These are phyloP conservation scores for Pandion haliaetus DNA, from an alignment of 2,113 vertebrate species.

Conservation along the genomic window DNA sequence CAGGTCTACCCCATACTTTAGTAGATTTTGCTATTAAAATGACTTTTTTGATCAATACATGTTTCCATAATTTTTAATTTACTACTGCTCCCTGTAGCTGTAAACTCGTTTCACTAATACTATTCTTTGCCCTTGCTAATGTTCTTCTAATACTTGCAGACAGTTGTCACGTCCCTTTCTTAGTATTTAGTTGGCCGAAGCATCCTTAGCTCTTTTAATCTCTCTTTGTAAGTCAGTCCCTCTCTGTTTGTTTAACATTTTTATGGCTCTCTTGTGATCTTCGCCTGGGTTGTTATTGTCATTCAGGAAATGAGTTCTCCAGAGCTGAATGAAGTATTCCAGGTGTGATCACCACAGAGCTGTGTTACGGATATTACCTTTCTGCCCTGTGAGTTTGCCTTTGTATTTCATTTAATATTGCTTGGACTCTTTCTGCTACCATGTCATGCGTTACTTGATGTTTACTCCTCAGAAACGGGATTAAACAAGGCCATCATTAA, in stretches of 20 bases:
- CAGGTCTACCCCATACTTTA: neutral
- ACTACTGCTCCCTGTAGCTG: neutral
- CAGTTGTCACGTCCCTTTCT: neutral
- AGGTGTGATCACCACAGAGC: neutral
- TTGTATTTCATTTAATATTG: neutral
- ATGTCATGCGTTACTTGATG: neutral
- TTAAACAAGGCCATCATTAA: neutral
- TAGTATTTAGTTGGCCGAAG: neutral
- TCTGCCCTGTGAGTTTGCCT: neutral
- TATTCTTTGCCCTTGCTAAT: neutral
- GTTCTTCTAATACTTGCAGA: neutral
- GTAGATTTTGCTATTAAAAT: neutral
- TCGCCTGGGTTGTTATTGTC: neutral
- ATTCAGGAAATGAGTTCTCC: slow-evolving; percentile 24
- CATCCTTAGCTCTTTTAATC: neutral
- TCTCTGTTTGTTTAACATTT: neutral
- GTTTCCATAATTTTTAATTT: neutral
- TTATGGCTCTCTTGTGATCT: neutral
- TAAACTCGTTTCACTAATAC: neutral
- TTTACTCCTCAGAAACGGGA: neutral
- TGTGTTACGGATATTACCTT: neutral
- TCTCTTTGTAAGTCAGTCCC: neutral
- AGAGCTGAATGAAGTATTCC: neutral
- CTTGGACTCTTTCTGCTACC: neutral
- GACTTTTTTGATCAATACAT: neutral